These are phyloP conservation scores for Acyrthosiphon pisum DNA, from an alignment of 1,140 invertebrate species.

Conservation along the genomic window DNA sequence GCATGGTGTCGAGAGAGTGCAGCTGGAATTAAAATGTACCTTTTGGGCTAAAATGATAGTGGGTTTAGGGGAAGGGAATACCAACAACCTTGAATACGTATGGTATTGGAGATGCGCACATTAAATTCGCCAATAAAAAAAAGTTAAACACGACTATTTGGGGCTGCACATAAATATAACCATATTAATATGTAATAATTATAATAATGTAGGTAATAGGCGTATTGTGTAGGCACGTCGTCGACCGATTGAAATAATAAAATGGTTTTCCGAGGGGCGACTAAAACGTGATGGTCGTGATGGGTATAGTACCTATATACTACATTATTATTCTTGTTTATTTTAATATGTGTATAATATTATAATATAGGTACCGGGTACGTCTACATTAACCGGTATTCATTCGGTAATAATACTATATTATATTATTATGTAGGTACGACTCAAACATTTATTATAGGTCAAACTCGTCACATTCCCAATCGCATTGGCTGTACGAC, in stretches of 20 bases:
- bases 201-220: background rate
- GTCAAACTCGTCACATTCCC: background rate
- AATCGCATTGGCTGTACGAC: background rate
- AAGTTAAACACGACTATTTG: background rate
- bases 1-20: background rate
- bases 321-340: background rate
- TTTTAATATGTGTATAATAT: background rate
- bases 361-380: background rate
- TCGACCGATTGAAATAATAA: background rate
- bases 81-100: background rate
- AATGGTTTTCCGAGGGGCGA: background rate
- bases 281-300: background rate
- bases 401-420: background rate
- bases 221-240: background rate
- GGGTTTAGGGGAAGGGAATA: background rate
- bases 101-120: background rate
- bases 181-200: background rate
- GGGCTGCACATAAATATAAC: background rate
- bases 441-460: background rate
- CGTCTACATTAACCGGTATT: background rate
- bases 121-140: background rate
- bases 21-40: background rate
- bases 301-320: background rate
- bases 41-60: background rate
- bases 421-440: too few relatives aligned